Evolutionary conservation across 1,140 invertebrate species (phyloP).

Genomic region (Euura lappo): DNA sequence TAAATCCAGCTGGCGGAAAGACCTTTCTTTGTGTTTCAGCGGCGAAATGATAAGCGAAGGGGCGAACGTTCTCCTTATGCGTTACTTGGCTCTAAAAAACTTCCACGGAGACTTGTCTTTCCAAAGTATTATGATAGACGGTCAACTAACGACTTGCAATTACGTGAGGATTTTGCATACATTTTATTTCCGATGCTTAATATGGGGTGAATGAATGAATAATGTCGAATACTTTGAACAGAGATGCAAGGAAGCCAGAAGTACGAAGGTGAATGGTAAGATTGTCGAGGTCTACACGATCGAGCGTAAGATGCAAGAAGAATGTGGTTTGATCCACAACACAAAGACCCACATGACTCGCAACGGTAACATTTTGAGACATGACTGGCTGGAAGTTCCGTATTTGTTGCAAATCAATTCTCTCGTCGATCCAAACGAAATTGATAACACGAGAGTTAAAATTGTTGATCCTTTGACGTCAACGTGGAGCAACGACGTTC

Average conservation of each 20-base stretch:
- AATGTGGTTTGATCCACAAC: slow-evolving; percentile 23
- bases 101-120: slow-evolving; percentile 63
- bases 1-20: slow-evolving; percentile 20
- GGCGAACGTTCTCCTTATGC: slow-evolving; percentile 65
- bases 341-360: slow-evolving; percentile 35
- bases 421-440: slow-evolving; percentile 20
- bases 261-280: slow-evolving; percentile 30
- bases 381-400: slow-evolving; percentile 36
- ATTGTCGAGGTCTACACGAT: slow-evolving; percentile 35
- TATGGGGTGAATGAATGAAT: not conserved
- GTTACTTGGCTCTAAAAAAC: slow-evolving; percentile 63
- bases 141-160: slow-evolving; percentile 62
- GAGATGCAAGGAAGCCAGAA: slow-evolving; percentile 32
- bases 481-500: slow-evolving; percentile 63
- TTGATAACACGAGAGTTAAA: not conserved
- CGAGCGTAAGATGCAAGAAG: slow-evolving; percentile 31
- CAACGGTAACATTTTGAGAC: slow-evolving; percentile 38
- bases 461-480: slow-evolving; percentile 46
- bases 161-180: slow-evolving; percentile 60
- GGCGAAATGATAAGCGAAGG: slow-evolving; percentile 65
- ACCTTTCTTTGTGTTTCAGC: slow-evolving; percentile 25
- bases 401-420: slow-evolving; percentile 41
- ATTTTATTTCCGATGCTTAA: not conserved
- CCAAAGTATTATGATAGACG: slow-evolving; percentile 64
- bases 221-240: slow-evolving; percentile 13